Evolutionary conservation across 2,113 vertebrate genomes (phyloP), one percentile per base, ranked within the genome.

Genomic region (Aix galericulata): DNA sequence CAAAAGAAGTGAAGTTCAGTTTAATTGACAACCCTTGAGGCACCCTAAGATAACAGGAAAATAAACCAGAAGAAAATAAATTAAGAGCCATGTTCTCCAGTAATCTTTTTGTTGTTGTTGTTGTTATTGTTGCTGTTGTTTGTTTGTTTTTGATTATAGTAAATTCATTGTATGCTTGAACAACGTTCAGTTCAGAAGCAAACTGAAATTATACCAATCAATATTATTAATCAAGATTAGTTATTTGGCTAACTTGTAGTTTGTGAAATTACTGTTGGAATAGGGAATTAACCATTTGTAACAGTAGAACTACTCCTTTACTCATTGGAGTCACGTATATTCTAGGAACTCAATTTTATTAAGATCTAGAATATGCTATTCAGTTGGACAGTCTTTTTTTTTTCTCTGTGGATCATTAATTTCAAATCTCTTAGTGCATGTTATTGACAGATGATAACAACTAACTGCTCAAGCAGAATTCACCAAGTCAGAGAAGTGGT

Each of bases 1-100:
- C 82, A 91, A 98, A 98, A 64, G 93, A 91, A 94, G 83, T 66
- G 16, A 98, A 98, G 75, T 95, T 97, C 83, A 98, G 34, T 93
- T 98, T 94, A 94, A 98, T 96, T 46, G 94, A 98, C 63, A 98
- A 76, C 17, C 97, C 97, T 88, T 95, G 82, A 81, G 96, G 96
- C 27, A 97, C 95, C 52, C 98, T 98, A 89, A 88, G 87, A 77
- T 36, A 81, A 56, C 17, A 94, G 46, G 97, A 93, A 88, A 52
- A 88, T 76, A 92, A 53, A 53, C 3, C 6, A 53, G 7, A 94
- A 80, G 91, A 50, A 62, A 38, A 38, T 55, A 42, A 20, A 22
- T 18, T 7, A 5, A 69, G 76, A 81, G 4, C 48, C 25, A 27
- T 46, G 7, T 86, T 72, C 27, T 34, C 23, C 52, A 74, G 15